Percentiles rank a stretch among this genome's conserved stretches.
Conservation (phyloP, 2,113 vertebrate species). For the Speoplatyrhinus poulsoni region DNA sequence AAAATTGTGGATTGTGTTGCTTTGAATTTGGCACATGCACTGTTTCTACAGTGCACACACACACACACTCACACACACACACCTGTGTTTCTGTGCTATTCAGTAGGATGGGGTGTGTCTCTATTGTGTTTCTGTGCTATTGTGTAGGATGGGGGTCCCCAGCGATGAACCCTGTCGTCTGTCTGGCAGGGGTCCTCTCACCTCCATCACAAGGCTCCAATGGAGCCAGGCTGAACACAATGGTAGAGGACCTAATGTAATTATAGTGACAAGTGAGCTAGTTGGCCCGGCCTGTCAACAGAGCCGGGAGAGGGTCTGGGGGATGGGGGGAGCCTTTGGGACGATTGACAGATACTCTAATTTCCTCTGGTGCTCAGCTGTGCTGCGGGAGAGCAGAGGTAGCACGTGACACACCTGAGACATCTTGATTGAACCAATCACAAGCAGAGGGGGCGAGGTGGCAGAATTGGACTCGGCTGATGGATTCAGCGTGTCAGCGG, state of each 20-base stretch:
- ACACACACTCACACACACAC: conserved; percentile 8
- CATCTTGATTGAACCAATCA: conserved; percentile 67
- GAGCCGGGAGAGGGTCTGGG: neutral
- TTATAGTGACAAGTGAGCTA: conserved; percentile 65
- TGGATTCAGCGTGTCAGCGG: conserved; percentile 25
- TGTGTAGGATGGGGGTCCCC: neutral
- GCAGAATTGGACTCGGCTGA: conserved; percentile 66
- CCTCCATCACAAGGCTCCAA: neutral
- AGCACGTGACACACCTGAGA: conserved; percentile 60
- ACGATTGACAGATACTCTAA: conserved; percentile 66
- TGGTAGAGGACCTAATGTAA: conserved; percentile 62
- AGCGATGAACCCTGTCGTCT: no score
- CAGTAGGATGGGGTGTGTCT: neutral
- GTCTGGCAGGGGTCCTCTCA: neutral
- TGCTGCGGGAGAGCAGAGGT: conserved; percentile 13
- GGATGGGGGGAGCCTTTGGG: conserved; percentile 52
- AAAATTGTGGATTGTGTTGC: no score
- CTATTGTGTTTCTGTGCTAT: neutral
- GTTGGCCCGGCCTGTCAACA: conserved; percentile 52
- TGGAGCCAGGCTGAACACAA: conserved; percentile 41
- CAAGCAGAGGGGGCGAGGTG: conserved; percentile 28
- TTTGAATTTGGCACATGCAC: no score
- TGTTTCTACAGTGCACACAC: neutral
- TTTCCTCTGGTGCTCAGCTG: conserved; percentile 51
- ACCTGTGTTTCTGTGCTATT: neutral